phyloP scores from a whole-genome alignment of 2,113 vertebrate genomes.

The Oryzias javanicus region DNA sequence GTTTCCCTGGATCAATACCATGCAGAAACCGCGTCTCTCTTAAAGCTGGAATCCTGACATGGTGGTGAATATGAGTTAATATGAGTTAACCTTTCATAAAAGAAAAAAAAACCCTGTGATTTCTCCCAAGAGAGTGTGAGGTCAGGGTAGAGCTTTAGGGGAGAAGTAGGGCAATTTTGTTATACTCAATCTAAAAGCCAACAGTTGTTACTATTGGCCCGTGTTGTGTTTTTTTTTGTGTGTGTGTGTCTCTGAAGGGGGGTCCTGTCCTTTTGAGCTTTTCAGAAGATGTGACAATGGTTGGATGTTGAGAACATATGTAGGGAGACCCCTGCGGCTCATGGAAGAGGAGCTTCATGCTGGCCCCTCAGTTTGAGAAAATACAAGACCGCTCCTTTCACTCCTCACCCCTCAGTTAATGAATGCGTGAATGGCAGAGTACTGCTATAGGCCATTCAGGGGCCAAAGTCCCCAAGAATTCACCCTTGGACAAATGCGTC shows the following conservation, averaged over 20 bases:
- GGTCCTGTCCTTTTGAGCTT: slow-evolving; percentile 88
- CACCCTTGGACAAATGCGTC: slow-evolving; percentile 92
- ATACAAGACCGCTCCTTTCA: slow-evolving; percentile 93
- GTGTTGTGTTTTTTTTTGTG: slow-evolving; percentile 84
- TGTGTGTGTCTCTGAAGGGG: slow-evolving; percentile 73
- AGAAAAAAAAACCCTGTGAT: slow-evolving; percentile 57
- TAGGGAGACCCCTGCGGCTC: slow-evolving; percentile 96
- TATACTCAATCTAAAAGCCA: slow-evolving; percentile 93
- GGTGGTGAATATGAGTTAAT: slow-evolving; percentile 36
- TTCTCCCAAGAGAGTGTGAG: slow-evolving; percentile 72
- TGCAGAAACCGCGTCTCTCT: slow-evolving; percentile 1
- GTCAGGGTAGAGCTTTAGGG: slow-evolving; percentile 47
- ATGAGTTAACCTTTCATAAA: slow-evolving; percentile 33
- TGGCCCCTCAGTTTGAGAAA: slow-evolving; percentile 89
- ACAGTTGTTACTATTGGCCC: slow-evolving; percentile 96
- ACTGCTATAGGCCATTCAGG: slow-evolving; percentile 94
- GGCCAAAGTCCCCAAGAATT: slow-evolving; percentile 90
- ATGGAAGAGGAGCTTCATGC: slow-evolving; percentile 91
- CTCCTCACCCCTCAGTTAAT: slow-evolving; percentile 85
- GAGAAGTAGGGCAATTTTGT: slow-evolving; percentile 82
- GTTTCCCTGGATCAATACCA: slow-evolving; percentile 20
- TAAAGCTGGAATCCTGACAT: slow-evolving; percentile 10
- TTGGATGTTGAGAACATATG: slow-evolving; percentile 99
- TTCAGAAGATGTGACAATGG: slow-evolving; percentile 97
- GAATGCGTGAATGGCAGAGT: slow-evolving; percentile 97